Evolutionary conservation across 2,888 invertebrate species (phyloP).

Genomic region (Catocala nupta): DNA sequence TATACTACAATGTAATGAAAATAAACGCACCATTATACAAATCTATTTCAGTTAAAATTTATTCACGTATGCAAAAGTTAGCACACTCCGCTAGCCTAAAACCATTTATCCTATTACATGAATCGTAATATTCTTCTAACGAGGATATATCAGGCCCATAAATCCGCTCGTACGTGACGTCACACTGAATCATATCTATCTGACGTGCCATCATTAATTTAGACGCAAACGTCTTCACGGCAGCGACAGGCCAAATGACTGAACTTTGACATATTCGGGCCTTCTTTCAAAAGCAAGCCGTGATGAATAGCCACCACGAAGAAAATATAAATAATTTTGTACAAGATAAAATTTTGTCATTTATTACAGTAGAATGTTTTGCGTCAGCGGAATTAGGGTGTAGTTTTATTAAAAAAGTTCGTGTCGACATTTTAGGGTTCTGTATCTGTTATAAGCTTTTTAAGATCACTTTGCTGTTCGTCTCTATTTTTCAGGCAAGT

Average conservation of each 20-base stretch:
- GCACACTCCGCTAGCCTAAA: neutral
- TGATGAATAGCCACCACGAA: constrained; percentile 53
- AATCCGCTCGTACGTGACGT: constrained; percentile 56
- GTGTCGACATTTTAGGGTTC: too few species aligned
- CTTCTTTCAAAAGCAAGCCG: constrained; percentile 52
- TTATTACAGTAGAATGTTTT: constrained; percentile 31
- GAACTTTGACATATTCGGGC: constrained; percentile 64
- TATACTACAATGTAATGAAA: too few species aligned
- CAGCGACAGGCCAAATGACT: constrained; percentile 38
- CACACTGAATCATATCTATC: constrained; percentile 67
- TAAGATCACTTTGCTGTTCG: too few species aligned
- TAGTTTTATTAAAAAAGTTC: constrained; percentile 1
- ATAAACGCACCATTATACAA: too few species aligned
- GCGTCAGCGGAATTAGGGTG: constrained; percentile 36
- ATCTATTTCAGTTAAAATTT: neutral
- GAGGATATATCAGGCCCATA: constrained; percentile 60
- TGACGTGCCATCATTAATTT: constrained; percentile 73
- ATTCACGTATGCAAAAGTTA: constrained; percentile 1
- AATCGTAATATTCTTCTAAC: constrained; percentile 50
- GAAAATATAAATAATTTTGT: constrained; percentile 47
- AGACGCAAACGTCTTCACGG: constrained; percentile 54
- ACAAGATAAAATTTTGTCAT: constrained; percentile 43
- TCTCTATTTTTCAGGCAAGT: too few species aligned
- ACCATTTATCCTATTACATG: constrained; percentile 18
- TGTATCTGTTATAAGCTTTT: too few species aligned